Percentiles rank a stretch among this genome's conserved stretches.
Evolutionary conservation across 2,113 vertebrate genomes (phyloP).

Genomic region (Saccopteryx bilineata): DNA sequence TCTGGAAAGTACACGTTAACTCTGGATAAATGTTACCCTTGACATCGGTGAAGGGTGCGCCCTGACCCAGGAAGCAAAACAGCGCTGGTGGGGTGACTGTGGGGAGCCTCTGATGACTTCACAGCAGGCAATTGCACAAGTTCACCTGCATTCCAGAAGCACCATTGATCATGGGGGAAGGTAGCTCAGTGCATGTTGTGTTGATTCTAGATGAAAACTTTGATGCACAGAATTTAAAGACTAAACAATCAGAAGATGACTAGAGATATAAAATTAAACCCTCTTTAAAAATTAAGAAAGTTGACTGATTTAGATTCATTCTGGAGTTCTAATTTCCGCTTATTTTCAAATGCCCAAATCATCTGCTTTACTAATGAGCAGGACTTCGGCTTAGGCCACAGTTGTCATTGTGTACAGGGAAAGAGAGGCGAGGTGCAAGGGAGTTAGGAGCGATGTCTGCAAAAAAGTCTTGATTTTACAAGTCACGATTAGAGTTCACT

Average conservation of each 20-base stretch:
- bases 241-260: not conserved
- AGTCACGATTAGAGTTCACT: fast-evolving
- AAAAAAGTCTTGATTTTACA: fast-evolving
- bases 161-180: fast-evolving
- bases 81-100: not conserved
- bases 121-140: fast-evolving
- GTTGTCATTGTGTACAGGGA: too few species aligned
- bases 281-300: not conserved
- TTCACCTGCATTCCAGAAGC: not conserved
- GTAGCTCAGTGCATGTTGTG: fast-evolving
- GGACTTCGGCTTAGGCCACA: not conserved
- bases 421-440: fast-evolving
- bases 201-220: not conserved
- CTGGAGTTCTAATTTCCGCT: not conserved
- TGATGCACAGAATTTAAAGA: not conserved
- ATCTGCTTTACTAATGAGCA: not conserved
- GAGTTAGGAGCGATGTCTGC: too few species aligned
- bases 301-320: not conserved
- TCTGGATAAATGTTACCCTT: not conserved
- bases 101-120: not conserved
- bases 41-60: not conserved
- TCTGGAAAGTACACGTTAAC: not conserved
- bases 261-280: not conserved
- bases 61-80: not conserved
- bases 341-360: not conserved